phyloP scores from a whole-genome alignment of 2,888 invertebrate species.

The Tromatobia lineatoria region DNA sequence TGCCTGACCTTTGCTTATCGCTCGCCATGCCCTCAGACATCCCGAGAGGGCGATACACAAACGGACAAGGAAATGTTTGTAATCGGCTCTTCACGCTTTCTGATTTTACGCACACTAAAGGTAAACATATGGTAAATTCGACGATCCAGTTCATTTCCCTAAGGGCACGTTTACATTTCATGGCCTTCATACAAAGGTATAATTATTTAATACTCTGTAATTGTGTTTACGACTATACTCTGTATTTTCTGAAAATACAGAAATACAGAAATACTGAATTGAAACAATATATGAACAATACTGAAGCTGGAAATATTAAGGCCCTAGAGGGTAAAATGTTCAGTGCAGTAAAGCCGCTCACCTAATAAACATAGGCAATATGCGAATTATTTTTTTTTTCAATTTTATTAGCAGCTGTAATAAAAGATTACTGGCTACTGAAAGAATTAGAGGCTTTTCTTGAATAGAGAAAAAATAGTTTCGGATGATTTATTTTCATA shows the following conservation, averaged over 20 bases:
- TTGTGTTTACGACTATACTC: not conserved
- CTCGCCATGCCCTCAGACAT: not conserved
- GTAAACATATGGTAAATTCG: not conserved
- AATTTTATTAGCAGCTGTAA: no score
- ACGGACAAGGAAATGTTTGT: not conserved
- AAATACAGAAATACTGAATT: no score
- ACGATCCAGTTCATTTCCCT: not conserved
- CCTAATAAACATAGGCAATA: no score
- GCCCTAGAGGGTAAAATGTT: no score
- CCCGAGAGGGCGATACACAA: not conserved
- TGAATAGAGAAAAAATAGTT: no score
- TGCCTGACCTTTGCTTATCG: slow-evolving; percentile 19
- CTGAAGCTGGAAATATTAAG: no score
- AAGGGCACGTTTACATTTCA: not conserved
- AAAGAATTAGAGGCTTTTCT: no score
- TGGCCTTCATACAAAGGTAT: not conserved
- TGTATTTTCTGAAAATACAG: not conserved
- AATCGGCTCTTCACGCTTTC: slow-evolving; percentile 7
- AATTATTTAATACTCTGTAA: not conserved
- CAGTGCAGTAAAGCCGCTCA: no score
- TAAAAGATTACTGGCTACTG: no score
- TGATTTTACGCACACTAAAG: slow-evolving; percentile 2
- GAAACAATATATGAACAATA: no score
- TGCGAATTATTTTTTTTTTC: no score
- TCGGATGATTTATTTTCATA: no score